Base-by-base conservation (phyloP, 2,113 vertebrate genomes). In the Heterotilapia buettikoferi region DNA sequence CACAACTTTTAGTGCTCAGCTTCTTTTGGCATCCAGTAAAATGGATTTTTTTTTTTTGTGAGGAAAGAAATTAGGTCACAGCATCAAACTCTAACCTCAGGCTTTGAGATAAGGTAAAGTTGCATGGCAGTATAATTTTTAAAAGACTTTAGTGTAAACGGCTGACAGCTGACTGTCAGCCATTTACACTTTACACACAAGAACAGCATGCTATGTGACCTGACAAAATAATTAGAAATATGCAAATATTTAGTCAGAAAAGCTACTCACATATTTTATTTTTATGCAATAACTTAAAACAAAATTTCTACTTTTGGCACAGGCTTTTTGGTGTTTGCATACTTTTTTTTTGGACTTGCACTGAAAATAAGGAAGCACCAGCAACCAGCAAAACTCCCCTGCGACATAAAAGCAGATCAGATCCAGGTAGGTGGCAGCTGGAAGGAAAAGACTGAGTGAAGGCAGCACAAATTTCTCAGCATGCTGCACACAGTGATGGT, bases 81-180 rank as follows among this genome's bases (percentile, higher is more conserved):
- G 56, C 84, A 91, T 87, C 80, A 80, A 91, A 79, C 80, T 80
- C 36, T 84, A 89, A 92, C 93, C 87, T 80, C 68, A 1, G 85
- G 88, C 84, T 90, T 61, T 61, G 26, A 89, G 66, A 90, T 80
- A 85, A 87, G 68, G 52, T 85, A 47, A 89, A 90, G 89, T 73
- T 79, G 82, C 12, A 82, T 86, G 79, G 66, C 59, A 66, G 59
- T 56, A 63, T 79, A 43, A 82, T 91, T 92, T 87, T 82, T 52
- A 86, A 82, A 61, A 36, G 45, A 80, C 61, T 73, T 50, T 12
- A 33, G 76, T 33, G 83, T 86, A 83, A 83, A 76, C 40, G 40
- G 56, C 80, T 84, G 80, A 92, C 59, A 63, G 59, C 33, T 88
- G 88, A 76, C 71, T 82, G 31, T 18, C 68, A 84, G 80, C 86